These are phyloP conservation scores for Zootoca vivipara DNA, from an alignment of 2,113 vertebrate species.

Conservation along the genomic window DNA sequence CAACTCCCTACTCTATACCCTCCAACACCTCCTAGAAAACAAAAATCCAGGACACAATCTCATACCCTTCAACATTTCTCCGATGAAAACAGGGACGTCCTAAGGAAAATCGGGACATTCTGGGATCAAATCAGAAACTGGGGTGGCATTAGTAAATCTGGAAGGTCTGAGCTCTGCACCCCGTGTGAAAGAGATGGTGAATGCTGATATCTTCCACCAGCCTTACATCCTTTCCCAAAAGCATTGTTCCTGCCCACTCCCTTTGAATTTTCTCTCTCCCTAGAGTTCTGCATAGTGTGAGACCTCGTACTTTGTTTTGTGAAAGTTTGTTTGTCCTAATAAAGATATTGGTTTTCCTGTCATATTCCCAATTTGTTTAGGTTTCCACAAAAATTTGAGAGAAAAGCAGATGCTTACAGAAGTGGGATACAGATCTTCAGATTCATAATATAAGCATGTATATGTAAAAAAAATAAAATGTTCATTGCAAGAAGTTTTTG, in stretches of 20 bases:
- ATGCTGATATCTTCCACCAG: background rate
- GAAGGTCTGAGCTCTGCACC: no score
- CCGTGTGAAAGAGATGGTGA: background rate
- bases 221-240: background rate
- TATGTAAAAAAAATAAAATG: conserved; percentile 59
- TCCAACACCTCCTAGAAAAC: no score
- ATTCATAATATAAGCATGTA: conserved; percentile 58
- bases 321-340: background rate
- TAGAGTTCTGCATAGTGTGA: background rate
- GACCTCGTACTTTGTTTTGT: background rate
- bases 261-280: background rate
- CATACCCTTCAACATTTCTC: no score
- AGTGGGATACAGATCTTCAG: conserved; percentile 62
- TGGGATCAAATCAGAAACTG: no score
- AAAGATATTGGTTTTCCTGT: background rate
- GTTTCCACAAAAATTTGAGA: conserved; percentile 29
- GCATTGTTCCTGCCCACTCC: no score
- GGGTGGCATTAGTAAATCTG: no score
- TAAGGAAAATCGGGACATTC: no score
- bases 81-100: no score
- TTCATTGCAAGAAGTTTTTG: conserved; percentile 42
- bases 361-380: conserved; percentile 14
- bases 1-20: background rate
- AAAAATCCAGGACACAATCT: no score
- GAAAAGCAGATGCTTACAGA: conserved; percentile 46